Evolutionary conservation across 2,888 invertebrate species (phyloP), one percentile per base, ranked within the genome.

Genomic region (Deilephila porcellus): DNA sequence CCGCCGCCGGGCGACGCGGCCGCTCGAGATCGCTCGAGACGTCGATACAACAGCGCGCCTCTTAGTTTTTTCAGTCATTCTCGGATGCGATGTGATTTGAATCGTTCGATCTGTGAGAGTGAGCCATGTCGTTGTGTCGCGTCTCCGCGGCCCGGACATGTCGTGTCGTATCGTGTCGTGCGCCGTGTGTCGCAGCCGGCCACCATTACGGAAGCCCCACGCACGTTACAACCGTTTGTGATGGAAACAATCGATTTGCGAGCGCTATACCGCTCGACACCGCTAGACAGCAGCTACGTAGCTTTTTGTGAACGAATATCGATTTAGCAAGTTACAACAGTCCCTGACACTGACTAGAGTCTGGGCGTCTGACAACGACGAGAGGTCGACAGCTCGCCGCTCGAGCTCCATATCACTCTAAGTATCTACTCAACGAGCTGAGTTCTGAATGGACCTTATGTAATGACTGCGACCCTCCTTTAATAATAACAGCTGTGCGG

Each of bases 1-100:
- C n/a, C 25, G 20, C 74, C 80, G 78, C 71, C 73, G 74, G 63
- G 62, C 73, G 70, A 59, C 70, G 73, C 73, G 73, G 62, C 19
- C 53, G 34, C 73, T 73, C 45, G 60, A 60, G 25, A 52, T 52
- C 52, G 70, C 70, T 67, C 71, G 72, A 72, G 72, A 72, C 71
- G 71, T 71, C 74, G 71, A 70, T 70, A 70, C 73, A 52, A 63
- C 72, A 25, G 34, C 53, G 70, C 56, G 62, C 29, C 71, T 60
- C 45, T 71, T 59, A 59, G 59, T 34, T 59, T 71, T 71, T 71
- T 67, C 67, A 67, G 45, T 67, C 67, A 52, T 71, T 52, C 37
- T 71, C 71, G 60, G 37, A 60, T 45, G 45, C 71, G 34, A 60
- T 71, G 37, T 60, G 60, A 60, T 37, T 60, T 71, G 8, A 60